phyloP scores from a whole-genome alignment of 2,888 invertebrate species.

The Apamea crenata region DNA sequence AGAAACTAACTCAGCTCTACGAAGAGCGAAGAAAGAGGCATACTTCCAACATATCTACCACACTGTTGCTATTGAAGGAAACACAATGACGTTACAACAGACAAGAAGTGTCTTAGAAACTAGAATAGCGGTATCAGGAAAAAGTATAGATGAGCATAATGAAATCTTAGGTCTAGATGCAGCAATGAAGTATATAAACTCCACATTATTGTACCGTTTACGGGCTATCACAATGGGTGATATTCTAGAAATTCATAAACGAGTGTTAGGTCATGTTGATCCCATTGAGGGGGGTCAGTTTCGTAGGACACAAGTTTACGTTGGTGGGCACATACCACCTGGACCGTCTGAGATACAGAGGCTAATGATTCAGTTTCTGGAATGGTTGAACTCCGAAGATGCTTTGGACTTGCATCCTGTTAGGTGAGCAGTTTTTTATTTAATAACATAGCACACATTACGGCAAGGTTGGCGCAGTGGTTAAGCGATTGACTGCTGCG shows the following conservation, averaged over 20 bases:
- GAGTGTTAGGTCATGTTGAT: slow-evolving; percentile 98
- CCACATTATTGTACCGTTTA: slow-evolving; percentile 94
- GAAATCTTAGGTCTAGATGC: slow-evolving; percentile 98
- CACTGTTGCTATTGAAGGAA: slow-evolving; percentile 99
- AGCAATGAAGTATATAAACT: slow-evolving; percentile 97
- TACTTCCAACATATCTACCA: slow-evolving; percentile 99
- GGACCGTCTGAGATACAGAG: slow-evolving; percentile 94
- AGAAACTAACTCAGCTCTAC: slow-evolving; percentile 94
- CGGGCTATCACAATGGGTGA: slow-evolving; percentile 95
- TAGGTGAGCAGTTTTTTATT: slow-evolving; percentile 83
- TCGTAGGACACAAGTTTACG: slow-evolving; percentile 97
- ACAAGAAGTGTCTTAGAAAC: slow-evolving; percentile 98
- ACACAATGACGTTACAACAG: slow-evolving; percentile 98
- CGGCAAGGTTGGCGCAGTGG: too few species aligned
- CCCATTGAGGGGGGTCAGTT: slow-evolving; percentile 97
- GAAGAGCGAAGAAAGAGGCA: slow-evolving; percentile 97
- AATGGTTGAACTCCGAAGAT: slow-evolving; percentile 97
- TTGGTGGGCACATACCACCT: slow-evolving; percentile 98
- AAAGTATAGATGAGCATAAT: slow-evolving; percentile 98
- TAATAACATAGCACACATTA: not conserved
- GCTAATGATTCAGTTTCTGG: slow-evolving; percentile 96
- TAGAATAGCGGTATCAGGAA: slow-evolving; percentile 93
- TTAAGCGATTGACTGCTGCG: too few species aligned
- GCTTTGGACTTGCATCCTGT: slow-evolving; percentile 97
- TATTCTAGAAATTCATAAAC: slow-evolving; percentile 97